Evolutionary conservation across 2,888 invertebrate species (phyloP), one percentile per base, ranked within the genome.

Genomic region (Drosophila formosana): DNA sequence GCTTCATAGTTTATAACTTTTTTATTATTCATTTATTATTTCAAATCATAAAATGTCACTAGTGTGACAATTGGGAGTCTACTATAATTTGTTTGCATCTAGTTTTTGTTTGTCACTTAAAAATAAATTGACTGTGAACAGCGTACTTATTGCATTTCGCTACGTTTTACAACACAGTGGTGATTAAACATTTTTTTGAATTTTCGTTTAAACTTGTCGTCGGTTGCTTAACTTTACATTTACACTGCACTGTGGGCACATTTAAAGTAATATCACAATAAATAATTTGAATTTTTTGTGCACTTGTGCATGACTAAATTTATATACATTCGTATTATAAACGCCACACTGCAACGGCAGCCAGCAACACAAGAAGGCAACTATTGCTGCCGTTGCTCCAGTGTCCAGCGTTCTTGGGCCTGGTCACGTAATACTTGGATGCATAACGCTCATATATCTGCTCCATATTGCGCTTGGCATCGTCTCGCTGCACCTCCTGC

Each of bases 391-490:
- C 53, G n/a, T n/a, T 43, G 3, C n/a, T 37, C 8, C n/a, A 18
- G 1, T 37, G 46, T 6, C 64, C 62, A 9, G 52, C 66, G 52
- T 61, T 80, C 18, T 18, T 18, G 18, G 28, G 49, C 52, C n/a
- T 57, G 51, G 6, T 72, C 65, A 5, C 72, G 63, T 91, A 92
- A 66, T 87, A 86, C 13, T 82, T 72, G 1, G 71, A 61, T 3
- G 80, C 32, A 64, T 91, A 92, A 3, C 88, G 86, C 0, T 90
- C 89, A 55, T 87, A 92, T 39, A 92, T 89, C 41, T 85, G 73
- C 68, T 92, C 92, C 90, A 92, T 90, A 2, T 82, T 77, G 4
- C 92, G 84, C 8, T 74, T 74, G n/a, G 91, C 89, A 9, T 84
- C 65, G 52, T 92, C 90, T 4, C 86, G 85, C 34, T 81, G 84